These are phyloP conservation scores for Linurgus olivaceus DNA, from an alignment of 2,797 vertebrate species.

Conservation along the genomic window DNA sequence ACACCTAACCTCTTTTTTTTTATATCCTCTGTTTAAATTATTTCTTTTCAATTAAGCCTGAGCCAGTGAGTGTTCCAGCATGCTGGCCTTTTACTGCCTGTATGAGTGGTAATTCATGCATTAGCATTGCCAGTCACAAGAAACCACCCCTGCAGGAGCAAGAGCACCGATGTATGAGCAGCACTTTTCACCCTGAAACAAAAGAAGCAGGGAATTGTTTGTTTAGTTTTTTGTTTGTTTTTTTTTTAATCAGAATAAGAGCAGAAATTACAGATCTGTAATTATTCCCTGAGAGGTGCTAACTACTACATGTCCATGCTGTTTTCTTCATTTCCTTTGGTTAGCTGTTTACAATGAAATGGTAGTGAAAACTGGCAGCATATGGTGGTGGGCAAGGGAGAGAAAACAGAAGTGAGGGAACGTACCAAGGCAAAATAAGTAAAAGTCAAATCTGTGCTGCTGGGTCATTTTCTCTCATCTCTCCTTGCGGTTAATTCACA, in stretches of 20 bases:
- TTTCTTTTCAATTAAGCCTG: not conserved
- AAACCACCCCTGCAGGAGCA: not conserved
- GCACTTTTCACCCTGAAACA: not conserved
- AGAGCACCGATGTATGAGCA: not conserved
- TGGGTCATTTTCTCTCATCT: slow-evolving; percentile 59
- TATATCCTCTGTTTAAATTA: not conserved
- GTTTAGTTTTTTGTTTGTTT: not conserved
- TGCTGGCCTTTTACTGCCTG: not conserved
- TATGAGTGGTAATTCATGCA: not conserved
- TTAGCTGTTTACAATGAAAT: slow-evolving; percentile 41
- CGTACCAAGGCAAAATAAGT: slow-evolving; percentile 53
- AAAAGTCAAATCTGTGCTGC: slow-evolving; percentile 64
- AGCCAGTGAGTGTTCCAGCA: not conserved
- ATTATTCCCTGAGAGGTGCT: not conserved
- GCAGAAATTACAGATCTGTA: not conserved
- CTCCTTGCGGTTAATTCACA: slow-evolving; percentile 71
- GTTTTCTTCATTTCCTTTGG: not conserved
- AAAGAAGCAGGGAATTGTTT: not conserved
- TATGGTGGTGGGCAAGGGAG: slow-evolving; percentile 21
- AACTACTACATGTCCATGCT: not conserved
- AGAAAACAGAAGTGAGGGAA: slow-evolving; percentile 37
- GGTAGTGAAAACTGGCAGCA: slow-evolving; percentile 35
- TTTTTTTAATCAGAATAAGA: not conserved
- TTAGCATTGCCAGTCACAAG: not conserved
- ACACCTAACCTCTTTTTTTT: not conserved